These are phyloP conservation scores for Phylloscopus collybita DNA, from an alignment of 2,797 vertebrate genomes.

Conservation along the genomic window DNA sequence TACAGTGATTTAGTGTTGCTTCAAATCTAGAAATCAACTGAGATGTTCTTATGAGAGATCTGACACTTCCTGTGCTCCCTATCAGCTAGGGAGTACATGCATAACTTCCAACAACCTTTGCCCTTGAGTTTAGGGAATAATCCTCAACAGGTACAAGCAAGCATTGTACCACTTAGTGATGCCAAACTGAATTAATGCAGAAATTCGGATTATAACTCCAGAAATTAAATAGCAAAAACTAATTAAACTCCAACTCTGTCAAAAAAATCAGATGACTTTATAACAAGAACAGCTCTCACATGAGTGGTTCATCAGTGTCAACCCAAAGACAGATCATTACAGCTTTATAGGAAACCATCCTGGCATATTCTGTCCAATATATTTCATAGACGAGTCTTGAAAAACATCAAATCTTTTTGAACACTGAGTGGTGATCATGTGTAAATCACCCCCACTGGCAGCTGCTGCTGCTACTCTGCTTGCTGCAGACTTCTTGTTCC, in stretches of 20 bases:
- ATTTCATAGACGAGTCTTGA: slow-evolving; percentile 11
- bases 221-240: slow-evolving; percentile 22
- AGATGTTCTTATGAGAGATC: background rate
- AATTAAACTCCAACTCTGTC: slow-evolving; percentile 1
- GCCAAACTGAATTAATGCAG: background rate
- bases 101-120: background rate
- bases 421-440: slow-evolving; percentile 39
- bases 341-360: background rate
- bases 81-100: fast-evolving
- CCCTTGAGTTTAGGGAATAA: background rate
- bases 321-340: background rate
- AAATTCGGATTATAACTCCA: background rate
- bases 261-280: slow-evolving; percentile 13
- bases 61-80: background rate
- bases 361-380: slow-evolving; percentile 18
- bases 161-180: background rate
- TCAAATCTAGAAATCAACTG: background rate
- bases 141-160: background rate
- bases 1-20: background rate
- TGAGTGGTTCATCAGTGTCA: background rate
- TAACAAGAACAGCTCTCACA: background rate
- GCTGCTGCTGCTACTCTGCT: slow-evolving; percentile 59
- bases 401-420: slow-evolving; percentile 54
- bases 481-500: slow-evolving; percentile 63
- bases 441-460: slow-evolving; percentile 61